These are phyloP conservation scores for Glossophaga mutica DNA, from an alignment of 2,797 vertebrate genomes.

Conservation along the genomic window DNA sequence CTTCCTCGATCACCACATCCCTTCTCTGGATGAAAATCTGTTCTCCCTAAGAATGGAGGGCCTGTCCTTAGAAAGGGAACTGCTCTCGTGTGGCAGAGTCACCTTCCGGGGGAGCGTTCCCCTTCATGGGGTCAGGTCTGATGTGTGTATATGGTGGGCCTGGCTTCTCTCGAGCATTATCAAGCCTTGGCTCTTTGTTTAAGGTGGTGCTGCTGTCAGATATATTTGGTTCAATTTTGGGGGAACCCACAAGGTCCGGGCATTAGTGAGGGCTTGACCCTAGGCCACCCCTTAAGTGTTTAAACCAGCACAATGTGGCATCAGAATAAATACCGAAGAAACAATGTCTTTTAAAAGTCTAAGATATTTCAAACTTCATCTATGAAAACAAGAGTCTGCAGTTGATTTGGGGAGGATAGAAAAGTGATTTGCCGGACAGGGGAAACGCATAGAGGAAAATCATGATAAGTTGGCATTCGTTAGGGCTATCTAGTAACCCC, in stretches of 20 bases:
- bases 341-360: neutral
- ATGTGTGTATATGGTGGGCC: neutral
- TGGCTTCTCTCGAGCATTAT: slow-evolving; percentile 31
- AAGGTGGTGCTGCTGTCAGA: neutral
- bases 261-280: accelerated
- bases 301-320: neutral
- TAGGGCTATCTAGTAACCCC: neutral
- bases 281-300: neutral
- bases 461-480: neutral
- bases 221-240: neutral
- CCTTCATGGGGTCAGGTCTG: neutral
- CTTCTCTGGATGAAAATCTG: slow-evolving; percentile 59
- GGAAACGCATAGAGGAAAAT: neutral
- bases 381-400: neutral
- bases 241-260: neutral
- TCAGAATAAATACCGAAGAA: neutral
- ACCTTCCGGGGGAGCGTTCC: slow-evolving; percentile 32
- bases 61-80: slow-evolving; percentile 43
- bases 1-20: slow-evolving; percentile 52
- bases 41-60: slow-evolving; percentile 50
- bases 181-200: slow-evolving; percentile 22
- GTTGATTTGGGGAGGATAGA: neutral
- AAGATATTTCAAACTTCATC: neutral
- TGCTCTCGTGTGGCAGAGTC: slow-evolving; percentile 47
- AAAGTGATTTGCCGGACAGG: neutral